Conservation (phyloP, 30 jellyfish, hydroid and myxozoan genomes). For the Mastigias papua region DNA sequence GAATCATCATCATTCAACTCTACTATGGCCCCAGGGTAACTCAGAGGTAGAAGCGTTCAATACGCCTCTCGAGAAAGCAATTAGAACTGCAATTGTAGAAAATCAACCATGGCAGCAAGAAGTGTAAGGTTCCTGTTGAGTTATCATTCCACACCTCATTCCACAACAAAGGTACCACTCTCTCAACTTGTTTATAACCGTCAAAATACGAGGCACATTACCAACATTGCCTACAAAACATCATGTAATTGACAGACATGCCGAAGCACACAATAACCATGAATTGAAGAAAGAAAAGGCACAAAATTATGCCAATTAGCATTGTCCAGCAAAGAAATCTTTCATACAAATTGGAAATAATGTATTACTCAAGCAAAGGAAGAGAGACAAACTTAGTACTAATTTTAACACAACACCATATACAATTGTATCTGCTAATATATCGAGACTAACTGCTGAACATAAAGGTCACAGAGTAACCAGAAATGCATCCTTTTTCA, state of each 20-base stretch:
- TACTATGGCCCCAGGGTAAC: constrained; percentile 28
- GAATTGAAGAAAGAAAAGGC: background rate
- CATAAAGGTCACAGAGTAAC: constrained; percentile 9
- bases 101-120: constrained; percentile 17
- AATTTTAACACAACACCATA: constrained; percentile 17
- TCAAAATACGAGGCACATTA: background rate
- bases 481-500: constrained; percentile 23
- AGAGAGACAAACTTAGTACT: constrained; percentile 8
- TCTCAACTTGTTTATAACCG: constrained; percentile 9
- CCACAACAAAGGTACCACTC: constrained; percentile 26
- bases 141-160: constrained; percentile 21
- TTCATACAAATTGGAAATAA: constrained; percentile 2
- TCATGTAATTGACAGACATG: background rate
- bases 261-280: background rate
- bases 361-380: constrained; percentile 6
- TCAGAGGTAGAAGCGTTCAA: too few species aligned
- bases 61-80: constrained; percentile 4
- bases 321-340: background rate
- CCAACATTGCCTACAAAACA: background rate
- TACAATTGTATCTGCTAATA: background rate
- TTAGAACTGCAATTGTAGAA: too few species aligned
- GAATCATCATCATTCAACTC: background rate
- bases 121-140: constrained; percentile 21
- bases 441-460: constrained; percentile 7
- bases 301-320: background rate